These are phyloP conservation scores for Crocodylus rhombifer DNA, from an alignment of 2,797 vertebrate genomes.

Conservation along the genomic window DNA sequence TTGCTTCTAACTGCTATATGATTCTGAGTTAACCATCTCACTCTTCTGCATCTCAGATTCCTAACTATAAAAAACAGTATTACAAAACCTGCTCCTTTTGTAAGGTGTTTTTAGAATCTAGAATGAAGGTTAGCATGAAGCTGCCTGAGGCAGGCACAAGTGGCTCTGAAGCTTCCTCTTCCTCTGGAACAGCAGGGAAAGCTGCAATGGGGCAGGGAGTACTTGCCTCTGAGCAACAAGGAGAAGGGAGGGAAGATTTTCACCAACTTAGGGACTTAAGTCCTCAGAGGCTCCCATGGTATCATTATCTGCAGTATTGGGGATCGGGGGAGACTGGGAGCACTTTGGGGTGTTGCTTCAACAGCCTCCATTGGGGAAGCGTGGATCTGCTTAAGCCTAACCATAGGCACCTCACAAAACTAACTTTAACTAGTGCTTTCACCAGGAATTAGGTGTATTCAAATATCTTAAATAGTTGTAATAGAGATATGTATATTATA, in stretches of 20 bases:
- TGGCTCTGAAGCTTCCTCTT: no score
- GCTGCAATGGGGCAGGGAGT: no score
- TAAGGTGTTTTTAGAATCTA: not conserved
- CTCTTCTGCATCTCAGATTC: not conserved
- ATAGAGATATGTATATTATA: no score
- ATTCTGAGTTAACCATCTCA: not conserved
- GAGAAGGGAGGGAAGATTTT: not conserved
- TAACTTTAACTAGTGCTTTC: not conserved
- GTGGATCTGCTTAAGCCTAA: no score
- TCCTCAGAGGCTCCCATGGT: no score
- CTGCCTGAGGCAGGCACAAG: no score
- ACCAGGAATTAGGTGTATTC: not conserved
- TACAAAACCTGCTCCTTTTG: not conserved
- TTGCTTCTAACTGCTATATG: not conserved
- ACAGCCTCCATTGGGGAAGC: no score
- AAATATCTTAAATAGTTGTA: not conserved
- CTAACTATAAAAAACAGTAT: not conserved
- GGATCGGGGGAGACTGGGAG: no score
- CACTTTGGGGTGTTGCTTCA: no score
- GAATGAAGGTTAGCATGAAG: not conserved
- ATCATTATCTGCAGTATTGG: no score
- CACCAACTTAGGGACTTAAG: not conserved
- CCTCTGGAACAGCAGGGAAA: no score
- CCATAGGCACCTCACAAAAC: not conserved
- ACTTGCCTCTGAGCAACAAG: no score